These are phyloP conservation scores for Phalera bucephala DNA, from an alignment of 2,888 invertebrate species.

Conservation along the genomic window DNA sequence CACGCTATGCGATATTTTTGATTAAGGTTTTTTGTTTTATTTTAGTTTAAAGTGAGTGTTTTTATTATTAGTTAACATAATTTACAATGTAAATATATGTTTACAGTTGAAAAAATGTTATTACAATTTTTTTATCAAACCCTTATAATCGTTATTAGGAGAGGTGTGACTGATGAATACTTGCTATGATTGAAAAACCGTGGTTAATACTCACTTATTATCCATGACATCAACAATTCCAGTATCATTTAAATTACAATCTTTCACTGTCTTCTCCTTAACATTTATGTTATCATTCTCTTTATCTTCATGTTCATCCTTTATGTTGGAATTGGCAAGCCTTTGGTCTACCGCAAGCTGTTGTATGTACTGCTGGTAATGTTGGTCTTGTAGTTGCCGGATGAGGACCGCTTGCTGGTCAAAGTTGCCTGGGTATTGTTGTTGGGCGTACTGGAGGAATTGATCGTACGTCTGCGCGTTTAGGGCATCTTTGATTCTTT, in stretches of 20 bases:
- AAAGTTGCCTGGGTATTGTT: conserved; percentile 93
- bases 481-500: conserved; percentile 96
- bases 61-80: no score
- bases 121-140: no score
- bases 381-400: conserved; percentile 97
- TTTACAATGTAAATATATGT: no score
- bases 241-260: conserved; percentile 63
- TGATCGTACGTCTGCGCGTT: conserved; percentile 96
- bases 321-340: conserved; percentile 62
- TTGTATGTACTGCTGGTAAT: conserved; percentile 99
- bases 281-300: conserved; percentile 35
- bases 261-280: conserved; percentile 42
- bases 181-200: no score
- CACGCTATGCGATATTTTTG: no score
- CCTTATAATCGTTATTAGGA: no score
- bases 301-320: conserved; percentile 39
- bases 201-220: conserved; percentile 63
- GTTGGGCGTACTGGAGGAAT: conserved; percentile 95
- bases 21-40: no score
- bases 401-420: conserved; percentile 97
- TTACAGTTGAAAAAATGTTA: no score
- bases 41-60: no score
- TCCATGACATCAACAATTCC: conserved; percentile 41
- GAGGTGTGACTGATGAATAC: no score
- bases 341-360: conserved; percentile 87